phyloP scores from a whole-genome alignment of 2,113 vertebrate genomes.

The Notothenia rossii region DNA sequence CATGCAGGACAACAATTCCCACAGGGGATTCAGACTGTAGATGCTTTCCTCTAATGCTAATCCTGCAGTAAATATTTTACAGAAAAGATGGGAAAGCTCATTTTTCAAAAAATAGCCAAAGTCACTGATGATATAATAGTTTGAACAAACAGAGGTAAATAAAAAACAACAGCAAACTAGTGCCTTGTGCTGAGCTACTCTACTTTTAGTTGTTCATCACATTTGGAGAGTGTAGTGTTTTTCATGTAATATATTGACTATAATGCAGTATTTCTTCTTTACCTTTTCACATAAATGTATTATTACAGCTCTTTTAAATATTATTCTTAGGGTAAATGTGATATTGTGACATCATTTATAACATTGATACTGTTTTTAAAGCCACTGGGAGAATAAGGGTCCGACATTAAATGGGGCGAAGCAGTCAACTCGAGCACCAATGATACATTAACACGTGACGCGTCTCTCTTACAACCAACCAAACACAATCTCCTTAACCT shows the following conservation, averaged over 20 bases:
- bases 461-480: too few relatives aligned
- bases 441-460: too few relatives aligned
- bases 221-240: neutral
- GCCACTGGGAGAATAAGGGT: neutral
- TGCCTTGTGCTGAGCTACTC: neutral
- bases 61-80: neutral
- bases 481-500: too few relatives aligned
- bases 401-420: neutral
- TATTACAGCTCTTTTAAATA: neutral
- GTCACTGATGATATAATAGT: neutral
- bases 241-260: neutral
- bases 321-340: neutral
- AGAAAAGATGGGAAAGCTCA: neutral
- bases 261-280: neutral
- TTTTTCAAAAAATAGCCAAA: neutral
- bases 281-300: neutral
- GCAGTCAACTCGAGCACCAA: too few relatives aligned
- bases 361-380: neutral
- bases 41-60: slow-evolving; percentile 4
- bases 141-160: neutral
- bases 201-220: neutral
- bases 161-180: neutral
- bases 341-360: neutral
- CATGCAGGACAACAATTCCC: slow-evolving; percentile 22
- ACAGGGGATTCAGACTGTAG: slow-evolving; percentile 15